Evolutionary conservation across 2,888 invertebrate species (phyloP).

Genomic region (Lepidocyrtinus sp.): DNA sequence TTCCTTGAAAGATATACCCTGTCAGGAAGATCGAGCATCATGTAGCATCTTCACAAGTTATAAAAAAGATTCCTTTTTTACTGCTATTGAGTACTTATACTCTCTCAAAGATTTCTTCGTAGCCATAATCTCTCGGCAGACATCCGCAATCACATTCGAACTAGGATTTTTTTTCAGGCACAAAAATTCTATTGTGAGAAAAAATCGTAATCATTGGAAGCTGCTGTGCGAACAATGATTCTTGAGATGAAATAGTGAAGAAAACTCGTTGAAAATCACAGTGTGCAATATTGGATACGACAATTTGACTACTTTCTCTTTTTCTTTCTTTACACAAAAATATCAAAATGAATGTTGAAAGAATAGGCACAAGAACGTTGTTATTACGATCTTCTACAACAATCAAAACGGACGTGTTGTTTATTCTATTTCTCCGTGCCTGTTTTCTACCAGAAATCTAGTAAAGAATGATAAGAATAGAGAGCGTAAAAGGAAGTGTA

Average conservation of each 20-base stretch:
- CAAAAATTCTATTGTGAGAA: constrained; percentile 35
- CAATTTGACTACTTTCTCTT: constrained; percentile 43
- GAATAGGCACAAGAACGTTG: constrained; percentile 13
- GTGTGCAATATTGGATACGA: constrained; percentile 43
- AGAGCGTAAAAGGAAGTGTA: constrained; percentile 20
- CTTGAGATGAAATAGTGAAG: constrained; percentile 15
- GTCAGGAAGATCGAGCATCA: constrained; percentile 29
- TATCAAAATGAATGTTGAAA: constrained; percentile 32
- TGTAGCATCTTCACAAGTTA: constrained; percentile 33
- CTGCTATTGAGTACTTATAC: constrained; percentile 21
- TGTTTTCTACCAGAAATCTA: neutral
- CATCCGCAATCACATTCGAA: constrained; percentile 33
- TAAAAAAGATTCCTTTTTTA: constrained; percentile 31
- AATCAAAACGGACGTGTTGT: constrained; percentile 18
- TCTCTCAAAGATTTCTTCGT: constrained; percentile 8
- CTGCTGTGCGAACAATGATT: constrained; percentile 7
- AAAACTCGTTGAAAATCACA: constrained; percentile 41
- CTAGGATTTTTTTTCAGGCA: neutral
- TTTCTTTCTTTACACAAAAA: neutral
- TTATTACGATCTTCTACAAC: constrained; percentile 19
- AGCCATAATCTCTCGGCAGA: constrained; percentile 50
- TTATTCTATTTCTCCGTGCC: neutral
- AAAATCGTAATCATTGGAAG: constrained; percentile 46
- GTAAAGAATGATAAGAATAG: neutral
- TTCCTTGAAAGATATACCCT: constrained; percentile 42